Percentiles rank a stretch among this genome's conserved stretches.
Conservation (phyloP, 2,888 invertebrate species). For the Calliopum simillimum region DNA sequence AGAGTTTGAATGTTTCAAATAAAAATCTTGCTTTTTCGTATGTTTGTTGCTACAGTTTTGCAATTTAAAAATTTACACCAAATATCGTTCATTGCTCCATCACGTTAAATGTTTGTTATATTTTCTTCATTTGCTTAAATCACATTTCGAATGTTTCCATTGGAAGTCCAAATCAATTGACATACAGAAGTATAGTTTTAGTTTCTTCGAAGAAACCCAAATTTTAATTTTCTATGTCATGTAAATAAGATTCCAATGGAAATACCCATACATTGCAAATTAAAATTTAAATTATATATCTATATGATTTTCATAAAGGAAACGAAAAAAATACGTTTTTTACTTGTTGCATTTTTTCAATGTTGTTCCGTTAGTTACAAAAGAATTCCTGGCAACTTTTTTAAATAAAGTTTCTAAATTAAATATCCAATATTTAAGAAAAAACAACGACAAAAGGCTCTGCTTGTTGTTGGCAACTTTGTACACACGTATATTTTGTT, state of each 20-base stretch:
- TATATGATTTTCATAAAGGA: no score
- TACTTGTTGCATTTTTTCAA: constrained; percentile 4
- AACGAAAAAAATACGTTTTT: background rate
- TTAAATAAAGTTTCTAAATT: background rate
- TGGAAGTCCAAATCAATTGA: background rate
- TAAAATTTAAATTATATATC: no score
- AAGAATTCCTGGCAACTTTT: background rate
- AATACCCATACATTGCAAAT: no score
- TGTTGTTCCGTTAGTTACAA: background rate
- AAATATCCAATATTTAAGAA: background rate
- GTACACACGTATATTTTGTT: constrained; percentile 24
- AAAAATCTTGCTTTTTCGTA: no score
- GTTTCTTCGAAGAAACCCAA: no score
- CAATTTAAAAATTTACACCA: background rate
- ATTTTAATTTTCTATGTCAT: no score
- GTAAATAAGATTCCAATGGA: no score
- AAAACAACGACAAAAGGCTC: background rate
- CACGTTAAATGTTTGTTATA: background rate
- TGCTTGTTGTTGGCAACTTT: background rate
- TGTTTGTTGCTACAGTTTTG: no score
- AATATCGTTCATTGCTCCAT: background rate
- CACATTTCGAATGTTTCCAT: background rate
- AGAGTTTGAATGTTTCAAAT: no score
- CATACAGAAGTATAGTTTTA: no score
- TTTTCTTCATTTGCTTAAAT: background rate